A percentile compares a stretch with the other conserved stretches of the same genome.
Conservation (phyloP, 2,888 invertebrate genomes). For the Cylloceria caligata region DNA sequence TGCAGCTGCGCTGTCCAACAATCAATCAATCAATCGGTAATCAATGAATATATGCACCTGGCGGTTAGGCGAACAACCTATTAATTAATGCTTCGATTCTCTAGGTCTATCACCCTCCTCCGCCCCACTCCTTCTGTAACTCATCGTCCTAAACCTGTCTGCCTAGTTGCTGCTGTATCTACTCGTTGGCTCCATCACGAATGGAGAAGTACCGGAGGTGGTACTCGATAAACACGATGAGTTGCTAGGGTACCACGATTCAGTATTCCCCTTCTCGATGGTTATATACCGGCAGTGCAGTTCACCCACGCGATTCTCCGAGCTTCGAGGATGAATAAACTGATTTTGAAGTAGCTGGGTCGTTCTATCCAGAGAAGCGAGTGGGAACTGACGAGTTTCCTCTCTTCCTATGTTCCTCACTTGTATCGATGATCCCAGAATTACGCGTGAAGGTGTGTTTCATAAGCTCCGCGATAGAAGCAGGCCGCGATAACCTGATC, state of each 20-base stretch:
- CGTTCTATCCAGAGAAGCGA: constrained; percentile 11
- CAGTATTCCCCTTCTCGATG: constrained; percentile 9
- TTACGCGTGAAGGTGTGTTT: constrained; percentile 35
- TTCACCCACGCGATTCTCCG: constrained; percentile 7
- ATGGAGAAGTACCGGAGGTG: neutral
- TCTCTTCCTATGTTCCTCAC: constrained; percentile 11
- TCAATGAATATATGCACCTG: constrained; percentile 16
- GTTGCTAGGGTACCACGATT: neutral
- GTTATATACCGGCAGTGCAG: neutral
- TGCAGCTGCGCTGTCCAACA: constrained; percentile 6
- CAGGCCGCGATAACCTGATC: constrained; percentile 20
- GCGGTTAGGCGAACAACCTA: constrained; percentile 37
- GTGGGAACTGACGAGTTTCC: neutral
- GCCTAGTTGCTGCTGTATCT: neutral
- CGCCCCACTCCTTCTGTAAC: constrained; percentile 2
- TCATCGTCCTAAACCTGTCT: constrained; percentile 21
- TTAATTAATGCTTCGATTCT: constrained; percentile 35
- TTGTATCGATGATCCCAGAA: constrained; percentile 42
- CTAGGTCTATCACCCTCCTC: neutral
- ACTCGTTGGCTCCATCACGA: neutral
- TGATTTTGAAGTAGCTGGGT: constrained; percentile 44
- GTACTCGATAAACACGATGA: constrained; percentile 6
- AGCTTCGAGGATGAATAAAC: constrained; percentile 38
- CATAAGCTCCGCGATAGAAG: constrained; percentile 14
- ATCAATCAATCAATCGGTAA: constrained; percentile 32